Base-by-base conservation (phyloP, 2,888 invertebrate genomes). In the Sminthurides aquaticus region DNA sequence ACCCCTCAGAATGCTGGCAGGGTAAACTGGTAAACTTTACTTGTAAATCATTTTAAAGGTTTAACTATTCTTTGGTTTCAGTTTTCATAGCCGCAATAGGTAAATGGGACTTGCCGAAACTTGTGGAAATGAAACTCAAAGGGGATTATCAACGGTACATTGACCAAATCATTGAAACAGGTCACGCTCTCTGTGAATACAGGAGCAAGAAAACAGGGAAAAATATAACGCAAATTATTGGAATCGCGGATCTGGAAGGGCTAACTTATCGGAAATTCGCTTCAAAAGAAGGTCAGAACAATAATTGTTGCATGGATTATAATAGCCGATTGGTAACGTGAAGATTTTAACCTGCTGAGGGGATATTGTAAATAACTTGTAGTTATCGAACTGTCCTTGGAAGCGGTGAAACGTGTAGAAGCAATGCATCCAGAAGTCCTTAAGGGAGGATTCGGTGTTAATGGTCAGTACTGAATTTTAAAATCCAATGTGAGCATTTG, bases 81-180 rank as follows among this genome's bases (percentile, higher is more conserved):
- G 71, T 71, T 25, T 65, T 71, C 15, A 61, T 72, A 48, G 62
- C 57, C 1, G 64, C 68, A 3, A 61, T 69, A 63, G 70, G 70
- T 29, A 60, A 64, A 5, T 72, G 70, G 72, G 68, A 72, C 54
- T 59, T 70, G 3, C 52, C 69, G 11, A 63, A 63, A 29, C 43
- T 69, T 1, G 68, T 68, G 24, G 70, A 70, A 27, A 55, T 60
- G 49, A 67, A 68, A 34, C 11, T 68, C 61, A 69, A 70, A 52
- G 60, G 65, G 49, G 68, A 69, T 5, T 72, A 72, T 49, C 62
- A 71, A 1, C 60, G 62, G 29, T 72, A 72, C 60, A 69, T 70
- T 56, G 72, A 72, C 43, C 69, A 70, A 43, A 60, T 72, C 11
- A 69, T 72, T 49, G 43, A 66, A 59, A 62, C 59, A 43, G 48